phyloP scores from a whole-genome alignment of 1,140 invertebrate genomes.

The Chironomus tepperi region DNA sequence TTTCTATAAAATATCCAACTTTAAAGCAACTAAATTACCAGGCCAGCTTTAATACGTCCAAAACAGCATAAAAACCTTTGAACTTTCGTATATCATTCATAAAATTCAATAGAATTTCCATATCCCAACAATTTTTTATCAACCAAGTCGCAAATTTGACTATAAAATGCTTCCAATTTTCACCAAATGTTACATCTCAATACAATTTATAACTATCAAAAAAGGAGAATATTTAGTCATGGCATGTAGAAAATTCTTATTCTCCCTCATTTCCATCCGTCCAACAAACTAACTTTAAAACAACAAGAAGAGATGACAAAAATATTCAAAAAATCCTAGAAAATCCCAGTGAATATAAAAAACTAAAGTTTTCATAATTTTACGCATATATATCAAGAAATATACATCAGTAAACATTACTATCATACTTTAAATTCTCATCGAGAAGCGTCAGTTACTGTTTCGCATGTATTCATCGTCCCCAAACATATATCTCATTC shows the following conservation, averaged over 20 bases:
- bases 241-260: background rate
- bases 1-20: too few relatives aligned
- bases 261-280: background rate
- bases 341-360: conserved; percentile 18
- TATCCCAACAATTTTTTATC: too few relatives aligned
- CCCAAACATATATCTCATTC: conserved; percentile 23
- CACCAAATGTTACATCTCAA: too few relatives aligned
- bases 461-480: background rate
- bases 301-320: too few relatives aligned
- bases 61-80: too few relatives aligned
- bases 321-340: background rate
- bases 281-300: background rate
- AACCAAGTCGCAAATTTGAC: too few relatives aligned
- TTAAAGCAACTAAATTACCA: too few relatives aligned
- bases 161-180: too few relatives aligned
- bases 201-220: background rate
- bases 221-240: background rate
- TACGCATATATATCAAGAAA: background rate
- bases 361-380: conserved; percentile 4
- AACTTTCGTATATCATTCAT: too few relatives aligned
- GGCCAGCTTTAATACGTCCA: too few relatives aligned
- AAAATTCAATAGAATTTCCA: too few relatives aligned
- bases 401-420: background rate
- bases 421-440: conserved; percentile 22
- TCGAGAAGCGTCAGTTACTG: conserved; percentile 3